Conservation (phyloP, 1,140 invertebrate genomes). For the Mamestra configurata region DNA sequence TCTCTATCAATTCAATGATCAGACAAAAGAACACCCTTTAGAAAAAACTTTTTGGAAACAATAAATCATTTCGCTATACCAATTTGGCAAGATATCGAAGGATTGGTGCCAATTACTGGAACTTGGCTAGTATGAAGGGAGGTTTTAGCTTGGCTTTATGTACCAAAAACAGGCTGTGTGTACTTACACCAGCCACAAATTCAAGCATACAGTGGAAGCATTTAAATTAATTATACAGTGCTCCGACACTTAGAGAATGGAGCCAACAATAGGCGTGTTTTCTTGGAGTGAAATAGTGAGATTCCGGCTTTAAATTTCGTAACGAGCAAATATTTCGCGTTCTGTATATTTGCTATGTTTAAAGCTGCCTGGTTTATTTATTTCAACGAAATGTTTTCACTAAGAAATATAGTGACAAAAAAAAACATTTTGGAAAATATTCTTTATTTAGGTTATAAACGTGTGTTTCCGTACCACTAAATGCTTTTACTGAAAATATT, state of each 20-base stretch:
- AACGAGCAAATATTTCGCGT: slow-evolving; percentile 3
- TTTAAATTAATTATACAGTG: slow-evolving; percentile 20
- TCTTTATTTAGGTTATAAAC: background rate
- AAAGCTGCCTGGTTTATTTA: too few species aligned
- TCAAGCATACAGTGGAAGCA: slow-evolving; percentile 2
- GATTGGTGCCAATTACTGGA: slow-evolving; percentile 39
- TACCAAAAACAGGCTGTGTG: background rate
- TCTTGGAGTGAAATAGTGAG: background rate
- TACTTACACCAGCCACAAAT: background rate
- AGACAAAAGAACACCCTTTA: slow-evolving; percentile 25
- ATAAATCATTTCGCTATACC: slow-evolving; percentile 33
- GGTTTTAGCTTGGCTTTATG: background rate
- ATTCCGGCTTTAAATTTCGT: slow-evolving; percentile 12
- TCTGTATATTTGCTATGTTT: background rate
- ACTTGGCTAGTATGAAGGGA: slow-evolving; percentile 25
- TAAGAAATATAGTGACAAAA: too few species aligned
- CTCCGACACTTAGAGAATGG: slow-evolving; percentile 8
- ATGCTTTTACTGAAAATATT: background rate
- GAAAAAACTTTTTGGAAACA: slow-evolving; percentile 8
- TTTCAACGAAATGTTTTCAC: too few species aligned
- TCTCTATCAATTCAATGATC: background rate
- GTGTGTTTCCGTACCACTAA: background rate
- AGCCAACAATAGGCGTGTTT: slow-evolving; percentile 13
- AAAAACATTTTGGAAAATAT: too few species aligned
- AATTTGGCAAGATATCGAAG: slow-evolving; percentile 36